Percentiles rank a stretch among this genome's conserved stretches.
These are phyloP conservation scores for Tamandua tetradactyla DNA, from an alignment of 2,797 vertebrate species.

Conservation along the genomic window DNA sequence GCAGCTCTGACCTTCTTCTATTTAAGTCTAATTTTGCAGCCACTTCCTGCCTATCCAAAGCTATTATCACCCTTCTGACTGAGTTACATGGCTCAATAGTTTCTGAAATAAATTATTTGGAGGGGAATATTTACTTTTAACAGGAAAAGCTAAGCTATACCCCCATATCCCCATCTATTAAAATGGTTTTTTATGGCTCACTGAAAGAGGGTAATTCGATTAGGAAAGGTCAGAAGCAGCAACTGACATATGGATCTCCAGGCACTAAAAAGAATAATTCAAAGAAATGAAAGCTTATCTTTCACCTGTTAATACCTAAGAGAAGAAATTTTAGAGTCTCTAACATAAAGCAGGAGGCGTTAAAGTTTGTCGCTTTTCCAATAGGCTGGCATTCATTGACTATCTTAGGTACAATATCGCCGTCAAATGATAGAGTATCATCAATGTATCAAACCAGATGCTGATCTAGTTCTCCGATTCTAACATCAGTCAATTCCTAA, in stretches of 20 bases:
- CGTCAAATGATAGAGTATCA: neutral
- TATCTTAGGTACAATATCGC: neutral
- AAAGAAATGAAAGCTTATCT: neutral
- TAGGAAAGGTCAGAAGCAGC: slow-evolving; percentile 51
- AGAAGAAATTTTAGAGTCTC: neutral
- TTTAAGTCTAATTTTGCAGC: slow-evolving; percentile 37
- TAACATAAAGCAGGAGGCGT: slow-evolving; percentile 4
- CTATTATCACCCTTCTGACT: neutral
- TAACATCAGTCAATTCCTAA: neutral
- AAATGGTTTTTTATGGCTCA: slow-evolving; percentile 42
- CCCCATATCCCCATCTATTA: slow-evolving; percentile 14
- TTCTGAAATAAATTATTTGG: slow-evolving; percentile 51
- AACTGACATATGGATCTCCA: slow-evolving; percentile 11
- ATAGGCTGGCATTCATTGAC: slow-evolving; percentile 31
- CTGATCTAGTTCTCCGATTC: neutral
- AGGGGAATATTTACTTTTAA: slow-evolving; percentile 63
- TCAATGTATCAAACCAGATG: neutral
- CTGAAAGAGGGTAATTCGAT: slow-evolving; percentile 62
- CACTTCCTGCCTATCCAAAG: slow-evolving; percentile 7
- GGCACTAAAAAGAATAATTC: neutral
- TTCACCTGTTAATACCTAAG: neutral
- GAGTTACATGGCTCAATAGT: slow-evolving; percentile 39
- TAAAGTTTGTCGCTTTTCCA: neutral
- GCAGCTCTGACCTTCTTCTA: slow-evolving; percentile 5
- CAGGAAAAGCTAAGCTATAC: slow-evolving; percentile 43